Evolutionary conservation across 2,113 vertebrate species (phyloP), one percentile per base, ranked within the genome.

Genomic region (Plecturocebus donacophilus): DNA sequence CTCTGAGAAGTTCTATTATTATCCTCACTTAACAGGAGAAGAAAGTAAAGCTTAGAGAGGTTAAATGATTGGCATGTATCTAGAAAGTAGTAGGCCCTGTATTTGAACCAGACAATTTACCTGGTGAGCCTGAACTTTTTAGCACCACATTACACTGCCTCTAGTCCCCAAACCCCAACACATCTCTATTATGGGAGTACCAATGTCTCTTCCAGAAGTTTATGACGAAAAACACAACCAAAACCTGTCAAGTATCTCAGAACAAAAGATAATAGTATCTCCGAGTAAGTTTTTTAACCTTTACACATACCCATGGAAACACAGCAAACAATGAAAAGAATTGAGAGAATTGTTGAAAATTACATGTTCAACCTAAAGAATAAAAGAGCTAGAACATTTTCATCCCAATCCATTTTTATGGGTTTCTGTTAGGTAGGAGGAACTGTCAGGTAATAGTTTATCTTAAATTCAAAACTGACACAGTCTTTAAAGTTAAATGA

Each of bases 401-500:
- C 35, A 81, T 84, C 49, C 38, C 47, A 97, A 79, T 75, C 9
- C n/a, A 79, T 82, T 94, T 91, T 87, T 70, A 49, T 91, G 90
- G 45, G 58, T 83, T 90, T 95, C 91, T 89, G 49, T 82, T 95
- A 76, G 30, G n/a, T 91, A 70, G 77, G 71, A 76, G 92, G 47
- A 95, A 92, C 54, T 94, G 76, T 90, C 94, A 95, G 96, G 56
- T 92, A 66, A 76, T 90, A 66, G 58, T 94, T 95, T 49, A 96
- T 49, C 79, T 97, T 95, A 87, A 81, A 94, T 96, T 89, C 94
- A 96, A 95, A 96, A 92, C 66, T 66, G 94, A 89, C 70, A 91
- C 20, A 96, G 75, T 92, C 66, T 90, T 96, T 96, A 71, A 85
- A 80, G 45, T 73, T 90, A 97, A 96, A 94, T 94, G 84, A 97